Evolutionary conservation across 2,888 invertebrate species (phyloP), one percentile per base, ranked within the genome.

Genomic region (Plagiodera versicolora): DNA sequence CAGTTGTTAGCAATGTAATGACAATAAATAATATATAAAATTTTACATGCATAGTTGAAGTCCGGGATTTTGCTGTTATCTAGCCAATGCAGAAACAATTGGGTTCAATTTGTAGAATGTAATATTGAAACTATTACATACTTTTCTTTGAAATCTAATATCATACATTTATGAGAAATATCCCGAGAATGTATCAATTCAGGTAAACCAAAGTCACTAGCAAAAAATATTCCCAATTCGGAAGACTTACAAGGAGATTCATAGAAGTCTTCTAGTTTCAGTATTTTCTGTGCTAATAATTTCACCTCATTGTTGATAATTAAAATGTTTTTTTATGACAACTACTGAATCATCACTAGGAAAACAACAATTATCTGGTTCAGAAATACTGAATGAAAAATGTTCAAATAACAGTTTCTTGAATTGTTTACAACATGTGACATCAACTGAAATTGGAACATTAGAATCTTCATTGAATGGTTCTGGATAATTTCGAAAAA

Each of bases 181-280:
- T n/a, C n/a, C n/a, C n/a, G 17, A 19, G 32, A 51, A 51, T 51
- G 17, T 20, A 51, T 20, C 8, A 51, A 51, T 51, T 32, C 32
- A 32, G 20, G 18, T 11, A n/a, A 20, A 49, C 56, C 53, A 14
- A 32, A 28, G 20, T 28, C 14, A 32, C 24, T 20, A 14, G 32
- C 61, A 9, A 49, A 6, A 54, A 24, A 61, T 19, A 60, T 60
- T n/a, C 56, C 53, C n/a, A 60, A 44, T 20, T 28, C 19, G 5
- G 56, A 61, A 9, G 60, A 60, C 3, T 39, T 46, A 16, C 56
- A 60, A 6, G 60, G 56, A n/a, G 45, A 39, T 28, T 48, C 44
- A 53, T 57, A 61, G 49, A 61, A 53, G 30, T 61, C 19, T 18
- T 32, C 44, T 48, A 10, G 1, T 1, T 11, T 16, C 8, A 19